Base-by-base conservation (phyloP, 2,888 invertebrate species). In the Chrysolina americana region DNA sequence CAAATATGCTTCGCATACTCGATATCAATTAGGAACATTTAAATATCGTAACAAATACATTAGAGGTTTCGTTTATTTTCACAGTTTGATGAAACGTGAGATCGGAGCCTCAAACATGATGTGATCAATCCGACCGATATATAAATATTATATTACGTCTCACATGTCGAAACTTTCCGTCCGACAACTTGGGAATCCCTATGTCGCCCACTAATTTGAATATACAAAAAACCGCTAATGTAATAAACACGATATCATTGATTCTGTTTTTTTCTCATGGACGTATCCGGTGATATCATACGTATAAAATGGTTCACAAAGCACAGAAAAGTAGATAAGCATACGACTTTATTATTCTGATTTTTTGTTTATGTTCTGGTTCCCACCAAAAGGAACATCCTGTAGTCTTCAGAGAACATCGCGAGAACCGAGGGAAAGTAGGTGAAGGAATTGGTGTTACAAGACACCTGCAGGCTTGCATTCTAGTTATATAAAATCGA, bases 211-310 rank as follows among this genome's bases (percentile, higher is more conserved):
- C 59, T 15, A 3, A 59, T 28, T 6, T 59, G 23, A 36, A 28
- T 15, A 59, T 15, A 59, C 59, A 59, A 59, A 59, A 59, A 59
- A n/a, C 59, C 21, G 28, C 59, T 59, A 59, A 59, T n/a, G 28
- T 9, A 59, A 59, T n/a, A n/a, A 59, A 59, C 59, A 59, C 28
- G 59, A 59, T 59, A 4, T 23, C 8, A 23, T 23, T 23, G 23
- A 28, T 36, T 36, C 6, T 8, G 3, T n/a, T 28, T 10, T 28
- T 50, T 4, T 50, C 19, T 3, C 10, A 19, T 5, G 44, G 15
- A 13, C 15, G 15, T 17, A 15, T 9, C 23, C 11, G 59, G 23
- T 59, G 28, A 59, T 28, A 59, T 17, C n/a, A 47, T 47, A 5
- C 47, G 2, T n/a, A 4, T 47, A 47, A 15, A n/a, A n/a, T 3